A percentile compares a stretch with the other conserved stretches of the same genome.
phyloP scores from a whole-genome alignment of 2,797 vertebrate species.

The Takifugu rubripes region DNA sequence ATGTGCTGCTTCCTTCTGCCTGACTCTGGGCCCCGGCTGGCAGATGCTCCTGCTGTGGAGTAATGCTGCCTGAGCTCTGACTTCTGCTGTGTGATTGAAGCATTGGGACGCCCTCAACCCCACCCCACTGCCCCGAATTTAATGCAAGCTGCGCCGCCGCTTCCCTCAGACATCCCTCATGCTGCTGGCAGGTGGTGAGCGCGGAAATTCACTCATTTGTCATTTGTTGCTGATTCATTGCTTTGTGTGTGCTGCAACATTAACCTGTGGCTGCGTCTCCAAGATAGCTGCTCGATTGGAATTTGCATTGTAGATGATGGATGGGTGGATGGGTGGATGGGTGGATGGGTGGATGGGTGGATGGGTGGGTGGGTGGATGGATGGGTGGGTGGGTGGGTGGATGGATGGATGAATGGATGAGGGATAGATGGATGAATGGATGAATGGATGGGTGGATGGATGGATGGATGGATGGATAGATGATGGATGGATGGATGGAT shows the following conservation, averaged over 20 bases:
- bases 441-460: too few species aligned
- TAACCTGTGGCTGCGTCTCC: neutral
- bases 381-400: too few species aligned
- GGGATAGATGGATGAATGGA: too few species aligned
- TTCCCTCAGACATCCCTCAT: constrained; percentile 40
- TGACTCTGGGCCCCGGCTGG: constrained; percentile 24
- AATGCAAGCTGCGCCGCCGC: constrained; percentile 54
- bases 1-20: constrained; percentile 1
- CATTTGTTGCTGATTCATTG: constrained; percentile 42
- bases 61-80: constrained; percentile 54
- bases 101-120: constrained; percentile 37
- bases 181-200: constrained; percentile 47
- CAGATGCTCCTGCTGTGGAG: constrained; percentile 51
- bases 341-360: too few species aligned
- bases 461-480: too few species aligned
- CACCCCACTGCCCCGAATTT: constrained; percentile 3
- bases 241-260: constrained; percentile 5
- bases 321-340: too few species aligned
- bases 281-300: neutral
- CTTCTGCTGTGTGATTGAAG: constrained; percentile 67
- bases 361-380: too few species aligned
- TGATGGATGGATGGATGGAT: too few species aligned
- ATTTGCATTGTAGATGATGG: too few species aligned
- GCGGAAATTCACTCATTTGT: constrained; percentile 26
- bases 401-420: too few species aligned